phyloP scores from a whole-genome alignment of 2,888 invertebrate genomes.

The Thelaira solivaga region DNA sequence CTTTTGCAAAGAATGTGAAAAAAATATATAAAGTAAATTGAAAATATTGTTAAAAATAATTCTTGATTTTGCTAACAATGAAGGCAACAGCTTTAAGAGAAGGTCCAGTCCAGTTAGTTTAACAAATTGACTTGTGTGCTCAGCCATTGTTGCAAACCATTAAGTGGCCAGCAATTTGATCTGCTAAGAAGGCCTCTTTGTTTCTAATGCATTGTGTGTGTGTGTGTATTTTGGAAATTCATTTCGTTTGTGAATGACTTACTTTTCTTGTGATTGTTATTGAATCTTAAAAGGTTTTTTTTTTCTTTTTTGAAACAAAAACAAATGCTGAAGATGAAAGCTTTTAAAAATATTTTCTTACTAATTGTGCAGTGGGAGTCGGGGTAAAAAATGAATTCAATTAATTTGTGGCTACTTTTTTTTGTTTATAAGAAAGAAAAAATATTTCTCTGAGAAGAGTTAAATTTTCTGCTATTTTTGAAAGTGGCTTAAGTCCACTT shows the following conservation, averaged over 20 bases:
- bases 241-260: too few relatives aligned
- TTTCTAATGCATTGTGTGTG: too few relatives aligned
- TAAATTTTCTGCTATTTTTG: too few relatives aligned
- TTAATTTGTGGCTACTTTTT: constrained; percentile 8
- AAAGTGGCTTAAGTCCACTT: too few relatives aligned
- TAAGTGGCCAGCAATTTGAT: constrained; percentile 53
- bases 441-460: too few relatives aligned
- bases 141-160: constrained; percentile 38
- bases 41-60: constrained; percentile 47
- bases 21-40: constrained; percentile 1
- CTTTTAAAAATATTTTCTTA: constrained; percentile 4
- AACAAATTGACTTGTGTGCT: constrained; percentile 57
- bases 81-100: constrained; percentile 1
- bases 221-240: too few relatives aligned
- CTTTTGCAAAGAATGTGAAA: not conserved
- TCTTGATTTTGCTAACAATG: constrained; percentile 43
- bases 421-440: too few relatives aligned
- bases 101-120: constrained; percentile 46
- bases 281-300: constrained; percentile 10
- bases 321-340: constrained; percentile 2
- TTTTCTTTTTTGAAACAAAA: constrained; percentile 12
- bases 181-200: constrained; percentile 28
- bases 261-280: constrained; percentile 1
- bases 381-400: constrained; percentile 7
- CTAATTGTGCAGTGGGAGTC: not conserved